phyloP scores from a whole-genome alignment of 2,888 invertebrate species.

The Drosophila nr. perissopoda region DNA sequence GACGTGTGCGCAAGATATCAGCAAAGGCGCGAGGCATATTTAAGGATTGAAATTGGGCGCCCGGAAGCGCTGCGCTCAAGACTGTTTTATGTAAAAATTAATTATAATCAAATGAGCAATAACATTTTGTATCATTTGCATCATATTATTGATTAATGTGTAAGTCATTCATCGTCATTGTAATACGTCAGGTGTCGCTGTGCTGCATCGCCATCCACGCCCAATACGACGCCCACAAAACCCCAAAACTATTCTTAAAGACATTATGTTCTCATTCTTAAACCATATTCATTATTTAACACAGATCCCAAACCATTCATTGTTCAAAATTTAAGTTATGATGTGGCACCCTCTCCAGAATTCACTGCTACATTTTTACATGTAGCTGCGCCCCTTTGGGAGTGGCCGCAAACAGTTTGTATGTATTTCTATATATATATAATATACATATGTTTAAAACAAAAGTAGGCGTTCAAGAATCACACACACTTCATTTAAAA shows the following conservation, averaged over 20 bases:
- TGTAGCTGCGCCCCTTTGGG: conserved; percentile 29
- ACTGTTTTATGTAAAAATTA: conserved; percentile 78
- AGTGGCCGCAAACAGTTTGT: conserved; percentile 28
- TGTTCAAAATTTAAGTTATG: conserved; percentile 25
- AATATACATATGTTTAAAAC: conserved; percentile 49
- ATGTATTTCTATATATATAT: conserved; percentile 71
- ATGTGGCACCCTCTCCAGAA: conserved; percentile 13
- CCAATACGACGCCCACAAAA: conserved; percentile 1
- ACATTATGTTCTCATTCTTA: conserved; percentile 51
- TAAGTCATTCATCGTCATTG: conserved; percentile 66
- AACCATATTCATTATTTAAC: conserved; percentile 46
- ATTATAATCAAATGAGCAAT: conserved; percentile 51
- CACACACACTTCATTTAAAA: conserved; percentile 74
- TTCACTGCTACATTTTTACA: conserved; percentile 42
- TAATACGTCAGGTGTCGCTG: conserved; percentile 49
- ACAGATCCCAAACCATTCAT: conserved; percentile 26
- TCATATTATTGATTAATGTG: conserved; percentile 78
- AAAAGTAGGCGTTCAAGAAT: conserved; percentile 54
- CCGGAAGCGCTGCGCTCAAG: conserved; percentile 51
- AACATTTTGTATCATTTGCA: conserved; percentile 59
- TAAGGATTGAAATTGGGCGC: conserved; percentile 81
- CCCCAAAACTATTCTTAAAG: conserved; percentile 33
- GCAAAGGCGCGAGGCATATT: conserved; percentile 90
- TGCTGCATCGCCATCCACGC: conserved; percentile 29
- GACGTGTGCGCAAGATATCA: conserved; percentile 93